Evolutionary conservation across 2,888 invertebrate species (phyloP).

Genomic region (Panopea generosa): DNA sequence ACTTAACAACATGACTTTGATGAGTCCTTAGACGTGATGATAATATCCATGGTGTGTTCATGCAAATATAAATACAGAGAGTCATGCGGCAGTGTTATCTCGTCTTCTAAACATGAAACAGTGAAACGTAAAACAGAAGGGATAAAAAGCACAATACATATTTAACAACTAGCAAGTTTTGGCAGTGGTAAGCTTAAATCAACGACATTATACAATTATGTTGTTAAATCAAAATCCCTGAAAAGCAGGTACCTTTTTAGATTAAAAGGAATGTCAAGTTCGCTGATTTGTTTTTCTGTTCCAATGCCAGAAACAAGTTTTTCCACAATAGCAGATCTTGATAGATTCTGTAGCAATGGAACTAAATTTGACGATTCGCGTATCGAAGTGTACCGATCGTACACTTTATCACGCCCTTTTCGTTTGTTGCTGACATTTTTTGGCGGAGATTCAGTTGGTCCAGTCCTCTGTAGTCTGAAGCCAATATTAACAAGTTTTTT

Average conservation of each 20-base stretch:
- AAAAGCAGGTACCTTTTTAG: conserved; percentile 63
- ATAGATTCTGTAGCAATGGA: conserved; percentile 60
- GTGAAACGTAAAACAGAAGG: too few species aligned
- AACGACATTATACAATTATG: too few species aligned
- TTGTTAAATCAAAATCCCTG: conserved; percentile 13
- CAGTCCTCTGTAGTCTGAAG: conserved; percentile 33
- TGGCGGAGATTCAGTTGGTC: not conserved
- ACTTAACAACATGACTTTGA: too few species aligned
- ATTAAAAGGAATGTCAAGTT: conserved; percentile 56
- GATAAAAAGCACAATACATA: too few species aligned
- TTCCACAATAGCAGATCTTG: conserved; percentile 56
- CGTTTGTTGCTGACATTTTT: not conserved
- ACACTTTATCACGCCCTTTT: conserved; percentile 54
- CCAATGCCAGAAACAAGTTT: conserved; percentile 13
- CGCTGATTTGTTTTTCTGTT: conserved; percentile 27
- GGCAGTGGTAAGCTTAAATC: too few species aligned
- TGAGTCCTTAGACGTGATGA: too few species aligned
- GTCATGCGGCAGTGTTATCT: too few species aligned
- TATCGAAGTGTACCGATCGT: conserved; percentile 53
- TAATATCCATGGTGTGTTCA: too few species aligned
- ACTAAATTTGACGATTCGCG: conserved; percentile 22
- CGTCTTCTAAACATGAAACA: too few species aligned
- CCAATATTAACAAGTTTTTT: conserved; percentile 64
- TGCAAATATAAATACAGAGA: too few species aligned
- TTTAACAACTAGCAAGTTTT: too few species aligned